Percentiles rank a stretch among this genome's conserved stretches.
Evolutionary conservation across 2,113 vertebrate genomes (phyloP).

Genomic region (Cololabis saira): DNA sequence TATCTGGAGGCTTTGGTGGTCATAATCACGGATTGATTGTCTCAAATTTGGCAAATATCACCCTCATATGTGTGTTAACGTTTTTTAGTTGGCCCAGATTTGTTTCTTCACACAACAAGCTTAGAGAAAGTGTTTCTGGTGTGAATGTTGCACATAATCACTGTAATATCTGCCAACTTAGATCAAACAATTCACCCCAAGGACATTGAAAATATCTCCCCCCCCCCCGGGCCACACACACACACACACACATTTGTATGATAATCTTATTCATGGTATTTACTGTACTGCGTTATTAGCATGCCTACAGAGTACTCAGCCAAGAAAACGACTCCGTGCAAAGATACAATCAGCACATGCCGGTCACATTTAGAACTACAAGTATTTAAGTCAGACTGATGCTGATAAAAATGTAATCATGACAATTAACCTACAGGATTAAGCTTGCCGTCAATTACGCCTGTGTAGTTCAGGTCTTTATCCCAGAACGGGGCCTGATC

Average conservation of each 20-base stretch:
- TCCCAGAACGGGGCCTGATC: constrained; percentile 41
- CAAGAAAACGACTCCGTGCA: constrained; percentile 31
- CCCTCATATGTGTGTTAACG: constrained; percentile 7
- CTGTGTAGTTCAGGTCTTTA: constrained; percentile 23
- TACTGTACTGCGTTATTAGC: constrained; percentile 29
- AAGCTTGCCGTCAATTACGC: constrained; percentile 8
- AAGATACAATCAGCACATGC: constrained; percentile 41
- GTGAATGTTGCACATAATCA: constrained; percentile 1
- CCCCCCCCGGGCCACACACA: background rate
- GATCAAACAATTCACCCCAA: constrained; percentile 2
- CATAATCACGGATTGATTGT: constrained; percentile 22
- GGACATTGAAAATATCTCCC: background rate
- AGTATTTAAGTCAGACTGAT: constrained; percentile 24
- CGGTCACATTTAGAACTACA: constrained; percentile 18
- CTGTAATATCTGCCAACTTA: background rate
- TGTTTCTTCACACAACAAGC: background rate
- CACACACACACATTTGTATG: constrained; percentile 8
- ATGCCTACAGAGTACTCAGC: constrained; percentile 26
- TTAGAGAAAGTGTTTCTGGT: background rate
- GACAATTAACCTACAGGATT: constrained; percentile 20
- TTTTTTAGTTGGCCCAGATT: background rate
- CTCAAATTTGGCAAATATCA: constrained; percentile 21
- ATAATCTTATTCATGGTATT: constrained; percentile 13
- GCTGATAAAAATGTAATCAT: constrained; percentile 18
- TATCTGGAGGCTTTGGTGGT: constrained; percentile 34